Evolutionary conservation across 2,797 vertebrate genomes (phyloP).

Genomic region (Pseudochirops cupreus): DNA sequence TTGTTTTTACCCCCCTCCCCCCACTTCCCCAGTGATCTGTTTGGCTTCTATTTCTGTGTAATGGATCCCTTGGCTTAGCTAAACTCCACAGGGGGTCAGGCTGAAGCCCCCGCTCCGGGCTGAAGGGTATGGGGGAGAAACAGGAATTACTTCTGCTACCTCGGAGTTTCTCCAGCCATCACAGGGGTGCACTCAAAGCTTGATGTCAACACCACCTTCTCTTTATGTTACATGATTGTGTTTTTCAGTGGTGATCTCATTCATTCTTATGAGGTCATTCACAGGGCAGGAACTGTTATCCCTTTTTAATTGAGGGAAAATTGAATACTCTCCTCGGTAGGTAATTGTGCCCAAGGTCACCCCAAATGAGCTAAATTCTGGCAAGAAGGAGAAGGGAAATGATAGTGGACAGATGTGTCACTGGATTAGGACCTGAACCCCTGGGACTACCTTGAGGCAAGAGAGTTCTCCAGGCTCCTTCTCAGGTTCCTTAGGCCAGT

Average conservation of each 20-base stretch:
- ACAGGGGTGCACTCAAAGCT: too few relatives aligned
- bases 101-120: background rate
- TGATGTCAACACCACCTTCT: background rate
- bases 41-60: background rate
- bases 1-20: background rate
- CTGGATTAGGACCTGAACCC: background rate
- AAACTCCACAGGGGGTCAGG: background rate
- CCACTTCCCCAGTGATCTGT: background rate
- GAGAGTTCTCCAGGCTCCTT: background rate
- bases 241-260: background rate
- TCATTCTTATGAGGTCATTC: background rate
- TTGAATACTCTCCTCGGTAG: background rate
- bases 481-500: background rate
- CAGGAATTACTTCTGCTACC: too few relatives aligned
- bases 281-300: background rate
- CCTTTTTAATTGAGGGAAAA: background rate
- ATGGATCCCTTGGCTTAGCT: background rate
- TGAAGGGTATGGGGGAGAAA: background rate
- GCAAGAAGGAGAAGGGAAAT: background rate
- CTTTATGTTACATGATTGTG: background rate
- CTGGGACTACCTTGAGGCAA: background rate
- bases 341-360: background rate
- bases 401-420: background rate
- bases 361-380: background rate
- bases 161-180: rapidly evolving